phyloP scores from a whole-genome alignment of 2,888 invertebrate genomes.

The Xestia c-nigrum region DNA sequence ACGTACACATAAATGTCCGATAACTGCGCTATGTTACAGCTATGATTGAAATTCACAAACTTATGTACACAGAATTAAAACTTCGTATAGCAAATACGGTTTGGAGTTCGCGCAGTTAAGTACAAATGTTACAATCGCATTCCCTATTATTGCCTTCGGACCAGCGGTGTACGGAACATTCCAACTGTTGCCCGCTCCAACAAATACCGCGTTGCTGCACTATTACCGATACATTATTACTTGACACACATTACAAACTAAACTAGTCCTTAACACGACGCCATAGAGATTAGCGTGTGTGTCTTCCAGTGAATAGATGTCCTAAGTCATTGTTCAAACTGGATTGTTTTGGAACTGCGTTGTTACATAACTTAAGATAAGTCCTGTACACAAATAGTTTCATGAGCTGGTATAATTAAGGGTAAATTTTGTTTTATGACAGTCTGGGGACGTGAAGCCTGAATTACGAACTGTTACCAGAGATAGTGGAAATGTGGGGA shows the following conservation, averaged over 20 bases:
- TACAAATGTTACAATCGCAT: slow-evolving; percentile 68
- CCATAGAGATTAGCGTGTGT: slow-evolving; percentile 47
- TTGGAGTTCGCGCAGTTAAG: slow-evolving; percentile 63
- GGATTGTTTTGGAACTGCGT: slow-evolving; percentile 67
- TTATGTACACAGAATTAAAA: slow-evolving; percentile 49
- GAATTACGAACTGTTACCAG: slow-evolving; percentile 56
- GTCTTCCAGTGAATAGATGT: slow-evolving; percentile 55
- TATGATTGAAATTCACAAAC: slow-evolving; percentile 40
- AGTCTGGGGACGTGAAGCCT: slow-evolving; percentile 55
- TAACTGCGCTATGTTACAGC: slow-evolving; percentile 1
- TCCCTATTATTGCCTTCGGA: slow-evolving; percentile 65
- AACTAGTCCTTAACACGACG: slow-evolving; percentile 49
- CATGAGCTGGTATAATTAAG: slow-evolving; percentile 62
- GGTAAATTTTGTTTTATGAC: slow-evolving; percentile 66
- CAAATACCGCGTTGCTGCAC: slow-evolving; percentile 66
- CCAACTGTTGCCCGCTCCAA: slow-evolving; percentile 66
- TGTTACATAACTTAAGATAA: slow-evolving; percentile 68
- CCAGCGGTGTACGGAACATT: slow-evolving; percentile 62
- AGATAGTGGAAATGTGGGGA: slow-evolving; percentile 52
- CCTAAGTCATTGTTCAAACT: slow-evolving; percentile 69
- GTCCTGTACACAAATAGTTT: slow-evolving; percentile 66
- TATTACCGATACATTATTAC: slow-evolving; percentile 62
- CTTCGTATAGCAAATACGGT: slow-evolving; percentile 53
- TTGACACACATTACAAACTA: slow-evolving; percentile 46
- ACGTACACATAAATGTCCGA: slow-evolving; percentile 16